phyloP scores from a whole-genome alignment of 2,113 vertebrate species.

The Benitochromis conjunctus region DNA sequence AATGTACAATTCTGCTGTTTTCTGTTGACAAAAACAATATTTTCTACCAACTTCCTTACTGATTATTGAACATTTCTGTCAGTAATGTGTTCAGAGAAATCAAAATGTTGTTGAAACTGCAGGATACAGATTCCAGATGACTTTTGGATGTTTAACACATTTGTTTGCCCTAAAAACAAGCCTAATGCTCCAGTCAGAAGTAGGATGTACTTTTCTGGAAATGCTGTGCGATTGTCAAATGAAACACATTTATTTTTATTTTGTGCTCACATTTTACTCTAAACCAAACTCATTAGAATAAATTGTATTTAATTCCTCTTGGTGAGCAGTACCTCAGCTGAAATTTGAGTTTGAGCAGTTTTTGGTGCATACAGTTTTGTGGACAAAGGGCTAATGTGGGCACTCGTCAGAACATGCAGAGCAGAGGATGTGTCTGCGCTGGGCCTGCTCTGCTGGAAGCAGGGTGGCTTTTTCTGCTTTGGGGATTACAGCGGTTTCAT shows the following conservation, averaged over 20 bases:
- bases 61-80: background rate
- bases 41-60: background rate
- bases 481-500: background rate
- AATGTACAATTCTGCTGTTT: background rate
- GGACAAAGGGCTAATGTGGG: no score
- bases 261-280: background rate
- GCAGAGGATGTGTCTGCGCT: background rate
- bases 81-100: background rate
- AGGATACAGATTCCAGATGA: background rate
- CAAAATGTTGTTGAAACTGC: background rate
- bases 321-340: background rate
- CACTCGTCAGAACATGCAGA: background rate
- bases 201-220: background rate
- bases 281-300: background rate
- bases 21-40: fast-evolving
- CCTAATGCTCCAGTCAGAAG: fast-evolving
- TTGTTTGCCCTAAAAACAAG: background rate
- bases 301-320: background rate
- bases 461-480: background rate
- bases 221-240: background rate
- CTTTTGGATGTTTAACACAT: background rate
- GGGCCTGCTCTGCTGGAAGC: background rate
- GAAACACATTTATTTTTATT: background rate
- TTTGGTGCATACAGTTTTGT: background rate
- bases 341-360: background rate